Percentiles rank a stretch among this genome's conserved stretches.
phyloP scores from a whole-genome alignment of 37 sponge, comb jelly and placozoan species.

The Theonella swinhoei region DNA sequence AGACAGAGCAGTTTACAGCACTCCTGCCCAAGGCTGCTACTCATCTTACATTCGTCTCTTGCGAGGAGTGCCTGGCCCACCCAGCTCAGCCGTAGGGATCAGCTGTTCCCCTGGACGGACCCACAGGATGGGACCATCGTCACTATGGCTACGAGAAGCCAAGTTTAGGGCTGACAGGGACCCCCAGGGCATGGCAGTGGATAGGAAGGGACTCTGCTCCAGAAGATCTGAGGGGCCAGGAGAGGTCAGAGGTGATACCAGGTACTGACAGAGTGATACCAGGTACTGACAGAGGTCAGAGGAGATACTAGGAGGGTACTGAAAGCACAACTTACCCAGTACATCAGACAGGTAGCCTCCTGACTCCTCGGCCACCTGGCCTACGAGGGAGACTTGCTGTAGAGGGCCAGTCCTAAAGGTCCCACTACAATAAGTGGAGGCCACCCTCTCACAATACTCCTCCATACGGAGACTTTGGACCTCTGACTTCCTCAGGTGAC shows the following conservation, averaged over 20 bases:
- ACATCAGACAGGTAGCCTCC: slow-evolving; percentile 76
- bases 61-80: neutral
- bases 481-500: slow-evolving; percentile 63
- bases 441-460: slow-evolving; percentile 65
- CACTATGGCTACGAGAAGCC: slow-evolving; percentile 60
- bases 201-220: slow-evolving; percentile 79
- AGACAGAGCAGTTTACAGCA: neutral
- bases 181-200: slow-evolving; percentile 89
- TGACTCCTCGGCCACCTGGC: slow-evolving; percentile 84
- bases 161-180: slow-evolving; percentile 66
- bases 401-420: slow-evolving; percentile 86
- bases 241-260: neutral
- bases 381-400: slow-evolving; percentile 86
- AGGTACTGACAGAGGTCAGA: neutral
- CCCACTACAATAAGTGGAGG: slow-evolving; percentile 45
- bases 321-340: slow-evolving; percentile 30
- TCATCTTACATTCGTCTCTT: slow-evolving; percentile 56
- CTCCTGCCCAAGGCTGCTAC: neutral
- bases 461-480: slow-evolving; percentile 66
- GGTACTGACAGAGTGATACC: neutral
- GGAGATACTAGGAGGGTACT: slow-evolving; percentile 1
- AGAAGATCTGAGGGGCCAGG: slow-evolving; percentile 54
- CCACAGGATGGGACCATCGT: slow-evolving; percentile 99
- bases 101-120: slow-evolving; percentile 95
- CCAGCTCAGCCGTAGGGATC: slow-evolving; percentile 72